These are phyloP conservation scores for Notospermus geniculatus DNA, from an alignment of 1,140 invertebrate species.

Conservation along the genomic window DNA sequence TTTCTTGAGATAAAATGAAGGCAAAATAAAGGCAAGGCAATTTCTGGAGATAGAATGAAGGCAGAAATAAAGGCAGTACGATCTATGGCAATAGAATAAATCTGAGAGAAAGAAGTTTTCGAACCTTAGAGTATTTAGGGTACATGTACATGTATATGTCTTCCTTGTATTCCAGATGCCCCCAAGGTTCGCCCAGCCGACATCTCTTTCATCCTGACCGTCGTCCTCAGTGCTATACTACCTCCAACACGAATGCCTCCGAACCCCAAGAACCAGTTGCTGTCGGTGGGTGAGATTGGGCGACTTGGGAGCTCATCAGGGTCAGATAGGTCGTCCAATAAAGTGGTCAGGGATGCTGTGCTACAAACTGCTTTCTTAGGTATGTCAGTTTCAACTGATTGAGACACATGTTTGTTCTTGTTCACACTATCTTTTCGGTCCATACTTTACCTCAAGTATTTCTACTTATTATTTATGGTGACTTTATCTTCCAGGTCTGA, in stretches of 20 bases:
- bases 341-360: conserved; percentile 35
- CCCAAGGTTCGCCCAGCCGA: conserved; percentile 84
- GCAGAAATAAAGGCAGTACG: no score
- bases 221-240: conserved; percentile 84
- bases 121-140: no score
- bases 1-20: no score
- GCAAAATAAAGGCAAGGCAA: no score
- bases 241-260: conserved; percentile 57
- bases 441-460: no score
- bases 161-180: conserved; percentile 76
- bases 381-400: conserved; percentile 53
- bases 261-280: conserved; percentile 31
- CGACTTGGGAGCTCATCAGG: conserved; percentile 36
- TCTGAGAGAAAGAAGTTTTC: no score
- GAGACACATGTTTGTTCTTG: no score
- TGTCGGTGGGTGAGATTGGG: conserved; percentile 38
- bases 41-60: no score
- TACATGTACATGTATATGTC: no score
- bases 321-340: conserved; percentile 26
- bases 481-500: conserved; percentile 77
- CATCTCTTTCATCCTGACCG: conserved; percentile 84
- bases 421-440: no score
- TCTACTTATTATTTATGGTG: no score
- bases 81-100: no score
- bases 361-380: conserved; percentile 80